Percentiles rank a stretch among this genome's conserved stretches.
Evolutionary conservation across 2,888 invertebrate genomes (phyloP).

Genomic region (Coelopa pilipes): DNA sequence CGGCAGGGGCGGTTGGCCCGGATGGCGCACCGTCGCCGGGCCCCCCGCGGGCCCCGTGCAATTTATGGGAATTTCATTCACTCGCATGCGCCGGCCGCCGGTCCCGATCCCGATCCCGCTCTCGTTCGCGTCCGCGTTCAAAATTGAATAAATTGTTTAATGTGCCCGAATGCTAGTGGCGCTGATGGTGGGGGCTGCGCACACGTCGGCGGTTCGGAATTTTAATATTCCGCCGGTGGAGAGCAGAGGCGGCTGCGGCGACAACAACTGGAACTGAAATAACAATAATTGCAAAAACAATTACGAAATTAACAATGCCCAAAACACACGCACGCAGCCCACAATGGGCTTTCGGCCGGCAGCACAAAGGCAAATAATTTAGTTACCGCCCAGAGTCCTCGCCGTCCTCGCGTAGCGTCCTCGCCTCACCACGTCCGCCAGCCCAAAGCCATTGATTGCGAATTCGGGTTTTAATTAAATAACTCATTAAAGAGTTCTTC

Average conservation of each 20-base stretch:
- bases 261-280: too few relatives aligned
- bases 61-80: slow-evolving; percentile 49
- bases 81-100: slow-evolving; percentile 20
- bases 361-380: neutral
- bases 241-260: too few relatives aligned
- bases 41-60: slow-evolving; percentile 24
- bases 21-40: too few relatives aligned
- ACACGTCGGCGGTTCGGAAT: slow-evolving; percentile 49
- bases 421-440: too few relatives aligned
- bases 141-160: slow-evolving; percentile 38
- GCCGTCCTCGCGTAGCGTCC: too few relatives aligned
- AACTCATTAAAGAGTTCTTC: slow-evolving; percentile 13
- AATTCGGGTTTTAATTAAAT: slow-evolving; percentile 24
- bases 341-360: slow-evolving; percentile 22
- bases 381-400: neutral
- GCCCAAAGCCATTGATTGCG: neutral
- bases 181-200: slow-evolving; percentile 18
- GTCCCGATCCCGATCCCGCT: too few relatives aligned
- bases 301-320: slow-evolving; percentile 32
- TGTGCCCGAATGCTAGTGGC: slow-evolving; percentile 8
- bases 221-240: slow-evolving; percentile 44
- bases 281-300: slow-evolving; percentile 11
- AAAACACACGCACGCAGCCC: neutral
- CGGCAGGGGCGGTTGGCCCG: neutral
- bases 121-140: slow-evolving; percentile 20